Base-by-base conservation (phyloP, 2,113 vertebrate species). In the Callaeas wilsoni region DNA sequence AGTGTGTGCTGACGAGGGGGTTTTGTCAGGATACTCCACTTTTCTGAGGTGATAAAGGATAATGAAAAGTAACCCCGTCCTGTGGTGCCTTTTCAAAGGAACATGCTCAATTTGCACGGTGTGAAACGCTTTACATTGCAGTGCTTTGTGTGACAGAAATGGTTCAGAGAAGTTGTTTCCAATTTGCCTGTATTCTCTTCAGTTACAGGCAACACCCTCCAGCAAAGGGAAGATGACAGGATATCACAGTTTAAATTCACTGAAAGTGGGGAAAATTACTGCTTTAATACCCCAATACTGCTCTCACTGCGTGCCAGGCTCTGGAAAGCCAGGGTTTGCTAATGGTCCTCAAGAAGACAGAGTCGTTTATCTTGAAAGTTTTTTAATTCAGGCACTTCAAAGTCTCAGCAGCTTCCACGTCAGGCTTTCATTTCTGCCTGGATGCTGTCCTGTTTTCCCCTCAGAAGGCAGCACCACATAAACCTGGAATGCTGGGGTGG, bases 381-480 rank as follows among this genome's bases (percentile, higher is more conserved):
- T 55, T 56, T 79, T 8, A 10, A 37, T 21, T 32, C 32, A 63
- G 71, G 6, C 33, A 3, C 26, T 79, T 67, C 3, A 3, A 35
- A 27, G 9, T 12, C 46, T 57, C 22, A 49, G 52, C 68, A 84
- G 26, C 20, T 65, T 70, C 50, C 33, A 19, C 6, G 1, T 32
- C 62, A 39, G 4, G 4, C 42, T 78, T 70, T 32, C 16, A 3
- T 4, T 22, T 76, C 63, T 35, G 16, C 67, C 76, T 37, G 19
- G 57, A 16, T 39, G 25, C 30, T 55, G 17, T 21, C 39, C 13
- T 1, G 1, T 33, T 85, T 78, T 57, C 62, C 56, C 0, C 74
- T 62, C 2, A 4, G 65, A 41, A 70, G 37, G 41, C 46, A 35
- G 0, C 13, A 5, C n/a, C 6, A 5, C 3, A 0, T 22, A 10